Conservation (phyloP, 2,113 vertebrate species). For the Pygoscelis adeliae region DNA sequence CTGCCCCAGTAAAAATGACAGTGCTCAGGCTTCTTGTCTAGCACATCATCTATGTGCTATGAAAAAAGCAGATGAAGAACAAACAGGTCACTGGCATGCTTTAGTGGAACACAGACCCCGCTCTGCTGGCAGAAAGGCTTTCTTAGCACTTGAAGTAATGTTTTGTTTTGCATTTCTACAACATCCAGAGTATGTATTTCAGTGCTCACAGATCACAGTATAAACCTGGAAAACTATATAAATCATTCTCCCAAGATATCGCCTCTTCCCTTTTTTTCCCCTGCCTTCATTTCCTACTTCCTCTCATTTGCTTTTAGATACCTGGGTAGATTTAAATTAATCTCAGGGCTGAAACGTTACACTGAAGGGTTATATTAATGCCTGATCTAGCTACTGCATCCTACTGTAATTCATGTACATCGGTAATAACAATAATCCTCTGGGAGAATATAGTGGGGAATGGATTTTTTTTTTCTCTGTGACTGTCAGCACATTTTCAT, state of each 20-base stretch:
- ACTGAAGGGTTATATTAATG: slow-evolving; percentile 26
- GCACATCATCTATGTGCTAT: rapidly evolving
- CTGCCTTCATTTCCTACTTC: slow-evolving; percentile 22
- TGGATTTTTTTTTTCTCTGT: neutral
- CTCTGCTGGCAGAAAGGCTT: neutral
- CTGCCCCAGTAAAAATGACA: neutral
- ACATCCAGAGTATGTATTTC: neutral
- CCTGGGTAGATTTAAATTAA: slow-evolving; percentile 55
- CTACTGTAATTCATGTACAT: slow-evolving; percentile 34
- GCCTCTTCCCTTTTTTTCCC: neutral
- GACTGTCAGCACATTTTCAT: slow-evolving; percentile 31
- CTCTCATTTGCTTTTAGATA: slow-evolving; percentile 37
- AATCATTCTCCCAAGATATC: neutral
- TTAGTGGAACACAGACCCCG: neutral
- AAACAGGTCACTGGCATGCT: neutral
- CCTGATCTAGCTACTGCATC: slow-evolving; percentile 25
- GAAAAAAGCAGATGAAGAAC: neutral
- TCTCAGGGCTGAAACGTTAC: slow-evolving; percentile 11
- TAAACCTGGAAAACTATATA: neutral
- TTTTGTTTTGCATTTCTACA: neutral
- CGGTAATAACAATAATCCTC: slow-evolving; percentile 53
- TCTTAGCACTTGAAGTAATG: neutral
- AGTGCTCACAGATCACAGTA: neutral
- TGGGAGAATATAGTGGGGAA: slow-evolving; percentile 20
- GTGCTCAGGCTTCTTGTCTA: neutral